Evolutionary conservation across 2,113 vertebrate genomes (phyloP), one percentile per base, ranked within the genome.

Genomic region (Microtus ochrogaster): DNA sequence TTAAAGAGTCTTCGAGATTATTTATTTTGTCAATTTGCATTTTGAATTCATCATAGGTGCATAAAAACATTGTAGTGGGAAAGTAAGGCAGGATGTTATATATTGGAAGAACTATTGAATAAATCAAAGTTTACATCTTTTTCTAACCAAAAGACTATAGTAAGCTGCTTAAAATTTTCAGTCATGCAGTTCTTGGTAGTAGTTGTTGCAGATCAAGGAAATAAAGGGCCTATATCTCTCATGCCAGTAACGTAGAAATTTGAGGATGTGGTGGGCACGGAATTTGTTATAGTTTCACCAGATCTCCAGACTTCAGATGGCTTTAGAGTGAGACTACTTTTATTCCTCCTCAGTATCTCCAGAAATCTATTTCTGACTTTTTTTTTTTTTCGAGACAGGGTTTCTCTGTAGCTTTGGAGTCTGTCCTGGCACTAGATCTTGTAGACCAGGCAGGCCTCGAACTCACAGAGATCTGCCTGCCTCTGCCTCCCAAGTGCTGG

Each of bases 1-100:
- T 74, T 79, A 36, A 95, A 94, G 66, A 68, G 3, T 19, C 33
- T 41, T 88, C 72, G 55, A 91, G 44, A 89, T 79, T 36, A 63
- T 91, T 33, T 47, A 74, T 93, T 47, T 68, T 63, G 24, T 22
- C 21, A 52, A 22, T 91, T 94, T 86, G n/a, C 72, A 88, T 90
- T 90, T 90, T 91, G 44, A 47, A 70, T 70, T 89, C 79, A 94
- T 94, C 36, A 77, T 73, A 66, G n/a, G 8, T 16, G 41, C 13
- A 68, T 22, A 21, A 36, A 30, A 24, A 22, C 70, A 52, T 22
- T 55, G 55, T 1, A 52, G 14, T 19, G 47, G 9, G 13, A 14
- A 58, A 30, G 0, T 84, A 39, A 10, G 13, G 94, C 22, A 89
- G 0, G 7, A 2, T 30, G 0, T 39, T 63, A 3, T 65, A 77